Conservation (phyloP, 2,113 vertebrate genomes). For the Notarius quadriscutis region DNA sequence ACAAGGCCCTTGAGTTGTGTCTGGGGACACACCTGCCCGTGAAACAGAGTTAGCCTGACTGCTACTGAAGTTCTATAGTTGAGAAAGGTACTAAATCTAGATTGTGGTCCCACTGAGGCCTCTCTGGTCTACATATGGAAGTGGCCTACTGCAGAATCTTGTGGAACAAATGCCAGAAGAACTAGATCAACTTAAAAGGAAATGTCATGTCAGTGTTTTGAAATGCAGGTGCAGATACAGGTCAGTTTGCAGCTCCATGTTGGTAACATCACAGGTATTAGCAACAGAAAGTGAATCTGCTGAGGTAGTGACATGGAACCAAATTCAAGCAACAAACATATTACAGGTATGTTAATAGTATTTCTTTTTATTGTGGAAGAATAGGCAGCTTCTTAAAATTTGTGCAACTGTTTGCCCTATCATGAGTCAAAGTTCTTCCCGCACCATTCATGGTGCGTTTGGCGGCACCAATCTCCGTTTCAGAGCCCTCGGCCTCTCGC, state of each 20-base stretch:
- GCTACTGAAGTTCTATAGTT: slow-evolving; percentile 54
- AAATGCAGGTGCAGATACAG: background rate
- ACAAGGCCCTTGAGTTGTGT: slow-evolving; percentile 60
- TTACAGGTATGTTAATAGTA: background rate
- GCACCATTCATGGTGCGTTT: no score
- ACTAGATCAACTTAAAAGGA: slow-evolving; percentile 14
- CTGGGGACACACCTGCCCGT: slow-evolving; percentile 59
- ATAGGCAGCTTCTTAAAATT: background rate
- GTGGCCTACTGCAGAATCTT: slow-evolving; percentile 33
- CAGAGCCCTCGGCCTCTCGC: no score
- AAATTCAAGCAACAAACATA: background rate
- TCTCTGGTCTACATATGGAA: slow-evolving; percentile 46
- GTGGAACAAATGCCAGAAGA: slow-evolving; percentile 17
- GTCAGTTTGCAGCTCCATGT: background rate
- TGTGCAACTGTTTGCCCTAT: background rate
- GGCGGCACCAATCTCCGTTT: no score
- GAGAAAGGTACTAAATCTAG: slow-evolving; percentile 47
- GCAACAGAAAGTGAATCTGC: background rate
- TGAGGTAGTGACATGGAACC: background rate
- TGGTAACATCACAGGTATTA: background rate
- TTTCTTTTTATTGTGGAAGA: background rate
- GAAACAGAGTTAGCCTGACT: slow-evolving; percentile 43
- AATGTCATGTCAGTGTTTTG: background rate
- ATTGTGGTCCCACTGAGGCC: slow-evolving; percentile 47
- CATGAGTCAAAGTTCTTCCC: background rate